phyloP scores from a whole-genome alignment of 2,888 invertebrate species.

The Lepidochrysops patricia region DNA sequence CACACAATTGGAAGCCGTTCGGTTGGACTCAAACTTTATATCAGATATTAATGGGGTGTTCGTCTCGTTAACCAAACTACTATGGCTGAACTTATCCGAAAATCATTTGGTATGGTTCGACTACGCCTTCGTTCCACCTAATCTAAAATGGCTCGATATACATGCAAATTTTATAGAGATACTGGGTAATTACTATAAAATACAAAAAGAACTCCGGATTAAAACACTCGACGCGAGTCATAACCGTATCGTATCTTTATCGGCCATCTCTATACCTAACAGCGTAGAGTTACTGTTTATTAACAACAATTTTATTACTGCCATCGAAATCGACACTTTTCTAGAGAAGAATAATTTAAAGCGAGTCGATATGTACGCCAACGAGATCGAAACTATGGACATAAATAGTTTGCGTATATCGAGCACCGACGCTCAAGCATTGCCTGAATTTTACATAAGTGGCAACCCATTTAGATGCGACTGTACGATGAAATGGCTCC shows the following conservation, averaged over 20 bases:
- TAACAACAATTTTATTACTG: constrained; percentile 89
- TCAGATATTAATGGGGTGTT: constrained; percentile 93
- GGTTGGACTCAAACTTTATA: constrained; percentile 90
- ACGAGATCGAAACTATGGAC: constrained; percentile 87
- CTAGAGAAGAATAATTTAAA: constrained; percentile 87
- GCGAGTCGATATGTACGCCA: constrained; percentile 92
- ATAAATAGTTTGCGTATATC: constrained; percentile 85
- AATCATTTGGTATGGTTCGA: constrained; percentile 95
- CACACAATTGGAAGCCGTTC: constrained; percentile 87
- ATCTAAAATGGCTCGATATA: constrained; percentile 91
- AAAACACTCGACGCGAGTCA: constrained; percentile 92
- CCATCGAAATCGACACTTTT: constrained; percentile 88
- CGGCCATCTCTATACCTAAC: constrained; percentile 87
- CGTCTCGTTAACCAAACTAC: constrained; percentile 84
- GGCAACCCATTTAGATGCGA: constrained; percentile 96
- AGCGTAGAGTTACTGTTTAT: constrained; percentile 90
- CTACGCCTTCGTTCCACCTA: constrained; percentile 91
- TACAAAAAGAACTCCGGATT: constrained; percentile 84
- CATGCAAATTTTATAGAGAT: constrained; percentile 92
- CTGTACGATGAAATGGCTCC: constrained; percentile 96
- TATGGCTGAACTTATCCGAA: constrained; percentile 92
- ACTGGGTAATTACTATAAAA: constrained; percentile 90
- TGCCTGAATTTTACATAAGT: constrained; percentile 92
- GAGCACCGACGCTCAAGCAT: constrained; percentile 78
- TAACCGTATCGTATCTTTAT: constrained; percentile 87